phyloP scores from a whole-genome alignment of 2,888 invertebrate species.

The Drosophila subsilvestris region DNA sequence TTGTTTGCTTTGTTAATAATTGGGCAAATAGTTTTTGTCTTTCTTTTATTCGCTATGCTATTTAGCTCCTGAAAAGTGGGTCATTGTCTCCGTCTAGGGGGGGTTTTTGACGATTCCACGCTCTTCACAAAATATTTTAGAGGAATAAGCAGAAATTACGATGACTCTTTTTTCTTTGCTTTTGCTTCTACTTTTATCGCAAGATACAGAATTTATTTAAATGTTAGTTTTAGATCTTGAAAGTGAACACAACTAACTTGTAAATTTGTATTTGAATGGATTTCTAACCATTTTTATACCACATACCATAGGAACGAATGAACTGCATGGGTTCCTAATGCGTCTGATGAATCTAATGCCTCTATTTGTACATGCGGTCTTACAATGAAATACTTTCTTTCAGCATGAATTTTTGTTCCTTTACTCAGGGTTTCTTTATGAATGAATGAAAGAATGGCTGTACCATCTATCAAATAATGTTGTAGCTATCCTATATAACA shows the following conservation, averaged over 20 bases:
- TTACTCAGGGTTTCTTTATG: too few species aligned
- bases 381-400: too few species aligned
- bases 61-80: conserved; percentile 54
- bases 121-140: conserved; percentile 47
- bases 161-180: background rate
- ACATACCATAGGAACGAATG: background rate
- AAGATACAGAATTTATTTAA: too few species aligned
- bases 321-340: too few species aligned
- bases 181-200: background rate
- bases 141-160: conserved; percentile 38
- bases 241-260: too few species aligned
- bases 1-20: conserved; percentile 30
- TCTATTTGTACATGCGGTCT: too few species aligned
- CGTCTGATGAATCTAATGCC: too few species aligned
- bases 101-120: conserved; percentile 26
- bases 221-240: too few species aligned
- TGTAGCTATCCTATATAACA: too few species aligned
- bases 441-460: too few species aligned
- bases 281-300: background rate
- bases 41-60: conserved; percentile 12
- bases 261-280: background rate
- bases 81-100: conserved; percentile 51
- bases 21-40: conserved; percentile 32
- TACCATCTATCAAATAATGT: too few species aligned
- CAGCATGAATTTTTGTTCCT: too few species aligned